These are phyloP conservation scores for Poeciliopsis occidentalis DNA, from an alignment of 2,113 vertebrate genomes.

Conservation along the genomic window DNA sequence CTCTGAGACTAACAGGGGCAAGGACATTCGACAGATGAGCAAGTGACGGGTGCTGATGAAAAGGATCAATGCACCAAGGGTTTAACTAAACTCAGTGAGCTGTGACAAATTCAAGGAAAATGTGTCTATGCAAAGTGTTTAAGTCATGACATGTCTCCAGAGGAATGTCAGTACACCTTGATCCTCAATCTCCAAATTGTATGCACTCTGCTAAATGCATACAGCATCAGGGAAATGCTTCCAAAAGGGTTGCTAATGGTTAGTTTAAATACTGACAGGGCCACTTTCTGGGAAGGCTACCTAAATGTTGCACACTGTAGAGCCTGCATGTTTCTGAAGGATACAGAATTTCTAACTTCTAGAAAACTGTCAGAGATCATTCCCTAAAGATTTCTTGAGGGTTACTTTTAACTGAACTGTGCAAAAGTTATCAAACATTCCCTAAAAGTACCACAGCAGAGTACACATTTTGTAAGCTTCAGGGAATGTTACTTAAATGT, in stretches of 20 bases:
- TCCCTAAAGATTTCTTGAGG: background rate
- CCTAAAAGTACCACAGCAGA: background rate
- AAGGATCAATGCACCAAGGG: background rate
- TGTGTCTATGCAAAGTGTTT: background rate
- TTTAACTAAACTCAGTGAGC: background rate
- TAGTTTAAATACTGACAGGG: background rate
- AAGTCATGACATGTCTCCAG: background rate
- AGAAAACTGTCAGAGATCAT: background rate
- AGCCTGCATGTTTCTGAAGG: background rate
- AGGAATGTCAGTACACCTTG: background rate
- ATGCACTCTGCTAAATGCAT: background rate
- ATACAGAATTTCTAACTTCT: background rate
- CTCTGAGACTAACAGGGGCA: slow-evolving; percentile 17
- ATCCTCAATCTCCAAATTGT: background rate
- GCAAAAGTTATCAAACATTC: background rate
- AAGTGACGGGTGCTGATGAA: background rate
- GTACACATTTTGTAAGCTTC: background rate
- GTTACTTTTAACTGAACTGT: background rate
- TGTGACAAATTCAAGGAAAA: background rate
- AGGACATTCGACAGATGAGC: slow-evolving; percentile 19
- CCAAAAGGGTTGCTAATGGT: background rate
- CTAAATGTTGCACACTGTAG: background rate
- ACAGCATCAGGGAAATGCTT: background rate
- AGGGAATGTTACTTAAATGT: background rate
- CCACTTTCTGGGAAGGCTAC: background rate